These are phyloP conservation scores for Cochlearius cochlearius DNA, from an alignment of 2,113 vertebrate genomes.

Conservation along the genomic window DNA sequence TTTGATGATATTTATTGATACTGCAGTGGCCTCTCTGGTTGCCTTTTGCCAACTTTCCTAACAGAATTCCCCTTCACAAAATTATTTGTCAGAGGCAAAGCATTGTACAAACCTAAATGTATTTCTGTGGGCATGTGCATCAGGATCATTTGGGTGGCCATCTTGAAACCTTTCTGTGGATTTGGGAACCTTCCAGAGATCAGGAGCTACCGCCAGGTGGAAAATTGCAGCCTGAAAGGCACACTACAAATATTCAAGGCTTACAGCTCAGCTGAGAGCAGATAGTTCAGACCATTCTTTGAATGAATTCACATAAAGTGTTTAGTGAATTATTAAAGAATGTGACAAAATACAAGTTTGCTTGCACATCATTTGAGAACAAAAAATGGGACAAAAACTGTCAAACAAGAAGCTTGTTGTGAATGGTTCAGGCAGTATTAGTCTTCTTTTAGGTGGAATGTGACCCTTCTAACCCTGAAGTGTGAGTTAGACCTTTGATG, in stretches of 20 bases:
- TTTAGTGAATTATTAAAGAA: conserved; percentile 16
- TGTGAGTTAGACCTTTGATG: conserved; percentile 51
- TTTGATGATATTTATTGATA: background rate
- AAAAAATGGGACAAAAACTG: background rate
- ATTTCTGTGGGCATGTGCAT: background rate
- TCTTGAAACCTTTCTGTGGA: background rate
- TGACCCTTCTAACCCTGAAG: conserved; percentile 43
- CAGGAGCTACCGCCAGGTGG: background rate
- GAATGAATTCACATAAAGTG: background rate
- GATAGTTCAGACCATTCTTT: background rate
- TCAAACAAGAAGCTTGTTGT: conserved; percentile 16
- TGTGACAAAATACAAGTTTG: background rate
- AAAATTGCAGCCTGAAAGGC: background rate
- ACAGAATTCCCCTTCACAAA: background rate
- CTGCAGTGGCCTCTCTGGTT: background rate
- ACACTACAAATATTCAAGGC: background rate
- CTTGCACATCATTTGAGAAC: background rate
- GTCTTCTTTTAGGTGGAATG: conserved; percentile 33
- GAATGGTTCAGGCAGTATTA: background rate
- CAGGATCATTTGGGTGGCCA: background rate
- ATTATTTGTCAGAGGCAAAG: background rate
- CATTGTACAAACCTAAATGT: background rate
- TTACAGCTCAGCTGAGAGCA: background rate
- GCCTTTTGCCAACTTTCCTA: background rate
- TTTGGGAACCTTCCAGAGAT: background rate